These are phyloP conservation scores for Xylocopa sonorina DNA, from an alignment of 1,140 invertebrate genomes.

Conservation along the genomic window DNA sequence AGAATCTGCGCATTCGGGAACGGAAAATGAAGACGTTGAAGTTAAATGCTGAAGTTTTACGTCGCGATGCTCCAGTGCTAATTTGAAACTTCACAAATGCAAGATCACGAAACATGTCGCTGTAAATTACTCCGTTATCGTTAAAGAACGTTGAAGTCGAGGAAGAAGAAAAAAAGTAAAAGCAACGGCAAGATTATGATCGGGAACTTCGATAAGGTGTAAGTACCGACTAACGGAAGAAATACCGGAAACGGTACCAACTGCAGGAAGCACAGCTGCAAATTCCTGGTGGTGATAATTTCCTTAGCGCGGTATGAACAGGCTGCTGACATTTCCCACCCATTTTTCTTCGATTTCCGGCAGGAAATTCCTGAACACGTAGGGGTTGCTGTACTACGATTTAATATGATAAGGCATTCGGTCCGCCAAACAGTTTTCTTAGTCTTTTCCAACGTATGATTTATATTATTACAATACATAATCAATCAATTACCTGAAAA, in stretches of 20 bases:
- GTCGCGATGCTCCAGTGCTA: too few species aligned
- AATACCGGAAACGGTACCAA: constrained; percentile 56
- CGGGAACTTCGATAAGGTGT: constrained; percentile 53
- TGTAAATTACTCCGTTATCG: neutral
- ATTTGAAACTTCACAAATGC: neutral
- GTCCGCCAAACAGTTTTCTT: too few species aligned
- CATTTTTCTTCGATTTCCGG: constrained; percentile 55
- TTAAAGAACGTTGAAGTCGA: neutral
- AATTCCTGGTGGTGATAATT: constrained; percentile 63
- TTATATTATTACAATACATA: too few species aligned
- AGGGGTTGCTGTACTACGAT: neutral
- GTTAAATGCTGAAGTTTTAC: too few species aligned
- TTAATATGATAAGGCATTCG: neutral
- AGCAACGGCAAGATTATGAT: constrained; percentile 58
- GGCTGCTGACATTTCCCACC: constrained; percentile 54
- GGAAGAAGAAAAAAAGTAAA: neutral
- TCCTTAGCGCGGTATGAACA: constrained; percentile 52
- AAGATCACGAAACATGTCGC: neutral
- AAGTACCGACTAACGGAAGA: constrained; percentile 38
- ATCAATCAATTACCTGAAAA: too few species aligned
- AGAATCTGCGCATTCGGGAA: too few species aligned
- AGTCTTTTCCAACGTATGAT: too few species aligned
- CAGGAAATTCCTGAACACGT: neutral
- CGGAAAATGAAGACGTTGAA: too few species aligned
- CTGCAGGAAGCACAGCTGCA: constrained; percentile 59